phyloP scores from a whole-genome alignment of 53 echinoderm and acorn worm species.

The Actinopyga echinites region DNA sequence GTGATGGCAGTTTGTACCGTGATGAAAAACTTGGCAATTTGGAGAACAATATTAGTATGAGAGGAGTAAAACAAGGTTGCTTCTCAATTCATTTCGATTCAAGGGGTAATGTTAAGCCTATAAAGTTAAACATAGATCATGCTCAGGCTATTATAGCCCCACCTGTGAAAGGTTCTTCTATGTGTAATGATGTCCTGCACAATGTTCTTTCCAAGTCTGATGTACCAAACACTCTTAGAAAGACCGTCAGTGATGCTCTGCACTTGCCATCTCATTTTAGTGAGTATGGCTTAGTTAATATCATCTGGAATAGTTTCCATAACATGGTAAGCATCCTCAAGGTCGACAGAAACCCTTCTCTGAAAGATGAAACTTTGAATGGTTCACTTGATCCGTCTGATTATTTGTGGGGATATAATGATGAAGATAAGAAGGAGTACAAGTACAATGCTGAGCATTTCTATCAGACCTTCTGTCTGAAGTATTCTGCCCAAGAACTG shows the following conservation, averaged over 20 bases:
- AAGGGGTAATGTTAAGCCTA: background rate
- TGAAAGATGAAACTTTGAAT: background rate
- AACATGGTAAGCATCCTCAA: background rate
- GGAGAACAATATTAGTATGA: background rate
- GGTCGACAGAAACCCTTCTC: background rate
- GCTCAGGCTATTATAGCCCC: background rate
- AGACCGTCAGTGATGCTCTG: background rate
- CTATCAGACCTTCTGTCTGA: conserved; percentile 41
- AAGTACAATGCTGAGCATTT: conserved; percentile 42
- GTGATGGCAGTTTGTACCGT: background rate
- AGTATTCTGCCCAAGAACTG: conserved; percentile 27
- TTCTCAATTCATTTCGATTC: background rate
- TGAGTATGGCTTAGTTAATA: background rate
- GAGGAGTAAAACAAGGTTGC: background rate
- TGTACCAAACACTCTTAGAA: background rate
- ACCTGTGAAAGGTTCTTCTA: background rate
- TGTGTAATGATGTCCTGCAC: background rate
- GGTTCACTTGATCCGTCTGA: conserved; percentile 5
- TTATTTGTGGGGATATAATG: conserved; percentile 38
- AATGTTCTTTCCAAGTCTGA: background rate
- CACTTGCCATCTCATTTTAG: background rate
- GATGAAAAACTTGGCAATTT: background rate
- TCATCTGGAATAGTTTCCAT: background rate
- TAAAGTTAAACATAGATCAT: background rate
- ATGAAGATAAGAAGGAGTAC: background rate